Conservation (phyloP, 2,113 vertebrate genomes). For the Indicator indicator region DNA sequence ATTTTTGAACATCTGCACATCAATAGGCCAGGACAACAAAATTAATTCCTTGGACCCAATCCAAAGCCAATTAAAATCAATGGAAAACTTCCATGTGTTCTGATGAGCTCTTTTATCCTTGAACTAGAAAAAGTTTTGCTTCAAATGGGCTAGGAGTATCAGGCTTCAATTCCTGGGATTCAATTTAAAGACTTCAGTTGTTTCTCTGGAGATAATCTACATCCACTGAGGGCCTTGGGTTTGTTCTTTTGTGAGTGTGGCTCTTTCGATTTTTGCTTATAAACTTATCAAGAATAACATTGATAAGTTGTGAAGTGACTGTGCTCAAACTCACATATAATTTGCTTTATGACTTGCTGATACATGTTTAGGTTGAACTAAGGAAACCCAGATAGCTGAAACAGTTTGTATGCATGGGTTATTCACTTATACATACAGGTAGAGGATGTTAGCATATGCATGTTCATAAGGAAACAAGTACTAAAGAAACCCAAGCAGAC, state of each 20-base stretch:
- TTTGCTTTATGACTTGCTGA: background rate
- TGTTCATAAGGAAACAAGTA: background rate
- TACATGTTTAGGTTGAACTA: background rate
- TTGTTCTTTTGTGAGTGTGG: background rate
- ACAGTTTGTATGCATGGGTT: background rate
- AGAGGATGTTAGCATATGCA: background rate
- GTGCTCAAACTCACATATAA: background rate
- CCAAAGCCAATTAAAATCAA: background rate
- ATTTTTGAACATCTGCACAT: background rate
- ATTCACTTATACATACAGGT: rapidly evolving
- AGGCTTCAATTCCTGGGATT: background rate
- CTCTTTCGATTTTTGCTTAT: background rate
- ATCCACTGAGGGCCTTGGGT: background rate
- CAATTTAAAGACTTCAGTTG: background rate
- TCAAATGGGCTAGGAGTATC: background rate
- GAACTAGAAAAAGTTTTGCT: background rate
- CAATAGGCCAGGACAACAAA: background rate
- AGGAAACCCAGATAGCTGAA: background rate
- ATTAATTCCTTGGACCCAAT: background rate
- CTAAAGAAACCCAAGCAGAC: background rate
- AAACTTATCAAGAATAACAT: background rate
- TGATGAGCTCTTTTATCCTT: background rate
- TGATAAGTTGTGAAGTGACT: background rate
- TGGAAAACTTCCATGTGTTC: background rate
- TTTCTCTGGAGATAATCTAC: background rate